phyloP scores from a whole-genome alignment of 2,797 vertebrate species.

The Leptatherina wallacei region DNA sequence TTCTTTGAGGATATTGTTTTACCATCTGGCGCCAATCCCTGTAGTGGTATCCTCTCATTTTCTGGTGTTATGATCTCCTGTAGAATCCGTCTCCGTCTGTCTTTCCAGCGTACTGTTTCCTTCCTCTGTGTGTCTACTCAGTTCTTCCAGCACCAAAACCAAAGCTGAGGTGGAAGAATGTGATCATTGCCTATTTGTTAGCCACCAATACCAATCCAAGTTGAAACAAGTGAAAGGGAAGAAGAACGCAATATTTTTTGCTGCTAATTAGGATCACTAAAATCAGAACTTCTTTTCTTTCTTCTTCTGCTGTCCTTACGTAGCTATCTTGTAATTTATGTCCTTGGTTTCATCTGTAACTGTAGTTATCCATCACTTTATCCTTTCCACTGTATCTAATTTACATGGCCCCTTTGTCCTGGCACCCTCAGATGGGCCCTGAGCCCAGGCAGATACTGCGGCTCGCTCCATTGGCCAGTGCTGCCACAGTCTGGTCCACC shows the following conservation, averaged over 20 bases:
- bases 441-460: constrained; percentile 29
- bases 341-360: constrained; percentile 26
- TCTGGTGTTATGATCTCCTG: background rate
- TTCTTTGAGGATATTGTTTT: constrained; percentile 50
- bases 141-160: background rate
- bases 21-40: constrained; percentile 5
- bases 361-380: constrained; percentile 41
- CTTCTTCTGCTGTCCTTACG: constrained; percentile 8
- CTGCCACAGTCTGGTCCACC: constrained; percentile 12
- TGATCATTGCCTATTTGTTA: background rate
- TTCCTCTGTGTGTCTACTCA: constrained; percentile 5
- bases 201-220: background rate
- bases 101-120: constrained; percentile 4
- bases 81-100: background rate
- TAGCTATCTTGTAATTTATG: background rate
- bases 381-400: constrained; percentile 30
- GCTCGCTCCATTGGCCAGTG: constrained; percentile 6
- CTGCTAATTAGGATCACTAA: background rate
- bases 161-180: background rate
- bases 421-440: constrained; percentile 29
- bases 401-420: constrained; percentile 19
- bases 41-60: constrained; percentile 1
- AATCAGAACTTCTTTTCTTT: constrained; percentile 1
- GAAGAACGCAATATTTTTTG: background rate
- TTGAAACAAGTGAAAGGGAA: background rate